A percentile compares a stretch with the other conserved stretches of the same genome.
These are phyloP conservation scores for Squalus acanthias DNA, from an alignment of 2,797 vertebrate species.

Conservation along the genomic window DNA sequence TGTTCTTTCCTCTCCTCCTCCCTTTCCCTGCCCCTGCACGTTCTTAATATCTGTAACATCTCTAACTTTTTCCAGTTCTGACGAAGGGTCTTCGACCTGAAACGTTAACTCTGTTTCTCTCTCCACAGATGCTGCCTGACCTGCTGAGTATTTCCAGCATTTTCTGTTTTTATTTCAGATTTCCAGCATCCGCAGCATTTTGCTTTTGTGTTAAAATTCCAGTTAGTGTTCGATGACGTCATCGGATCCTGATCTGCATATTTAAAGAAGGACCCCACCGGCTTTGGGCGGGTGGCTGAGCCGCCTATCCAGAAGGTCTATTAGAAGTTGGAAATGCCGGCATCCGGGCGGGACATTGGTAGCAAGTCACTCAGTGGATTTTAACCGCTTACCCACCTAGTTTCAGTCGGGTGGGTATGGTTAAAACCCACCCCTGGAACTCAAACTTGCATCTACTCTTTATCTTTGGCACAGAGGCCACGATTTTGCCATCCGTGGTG, in stretches of 20 bases:
- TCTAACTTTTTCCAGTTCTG: too few relatives aligned
- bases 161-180: too few relatives aligned
- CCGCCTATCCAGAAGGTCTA: background rate
- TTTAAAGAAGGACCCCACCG: background rate
- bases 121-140: too few relatives aligned
- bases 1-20: too few relatives aligned
- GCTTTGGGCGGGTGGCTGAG: background rate
- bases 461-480: background rate
- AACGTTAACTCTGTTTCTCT: too few relatives aligned
- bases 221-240: background rate
- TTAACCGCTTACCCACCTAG: background rate
- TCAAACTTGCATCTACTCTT: background rate
- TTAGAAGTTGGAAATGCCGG: background rate
- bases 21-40: too few relatives aligned
- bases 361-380: background rate
- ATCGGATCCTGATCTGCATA: background rate
- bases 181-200: too few relatives aligned
- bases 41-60: too few relatives aligned
- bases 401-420: background rate
- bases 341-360: background rate
- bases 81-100: too few relatives aligned
- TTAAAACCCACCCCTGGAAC: too few relatives aligned
- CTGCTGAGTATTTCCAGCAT: too few relatives aligned
- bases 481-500: too few relatives aligned
- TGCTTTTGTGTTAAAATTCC: background rate